These are phyloP conservation scores for Chrysemys picta DNA, from an alignment of 2,113 vertebrate genomes.

Conservation along the genomic window DNA sequence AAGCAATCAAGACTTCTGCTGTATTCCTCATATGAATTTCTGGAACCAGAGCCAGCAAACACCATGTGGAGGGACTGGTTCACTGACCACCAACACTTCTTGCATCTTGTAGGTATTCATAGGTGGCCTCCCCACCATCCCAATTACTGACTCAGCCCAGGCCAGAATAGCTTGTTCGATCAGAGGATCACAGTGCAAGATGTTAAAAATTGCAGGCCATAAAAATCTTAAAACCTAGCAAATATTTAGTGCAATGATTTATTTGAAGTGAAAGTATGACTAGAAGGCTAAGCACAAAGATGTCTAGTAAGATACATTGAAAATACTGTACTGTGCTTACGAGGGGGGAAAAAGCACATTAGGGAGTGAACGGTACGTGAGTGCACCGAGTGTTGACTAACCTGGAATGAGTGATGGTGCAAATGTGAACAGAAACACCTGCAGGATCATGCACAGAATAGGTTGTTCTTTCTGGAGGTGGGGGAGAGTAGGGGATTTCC, in stretches of 20 bases:
- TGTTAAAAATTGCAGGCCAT: neutral
- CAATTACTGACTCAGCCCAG: constrained; percentile 12
- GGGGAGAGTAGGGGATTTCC: too few species aligned
- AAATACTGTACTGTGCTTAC: constrained; percentile 47
- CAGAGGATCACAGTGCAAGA: neutral
- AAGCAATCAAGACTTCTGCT: neutral
- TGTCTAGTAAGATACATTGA: neutral
- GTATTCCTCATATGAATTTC: constrained; percentile 25
- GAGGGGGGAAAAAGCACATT: neutral
- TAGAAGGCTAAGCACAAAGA: neutral
- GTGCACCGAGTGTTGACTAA: too few species aligned
- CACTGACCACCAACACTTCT: constrained; percentile 32
- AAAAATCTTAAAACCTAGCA: neutral
- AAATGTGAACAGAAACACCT: too few species aligned
- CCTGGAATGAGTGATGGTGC: too few species aligned
- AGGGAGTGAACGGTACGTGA: too few species aligned
- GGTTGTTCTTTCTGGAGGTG: neutral
- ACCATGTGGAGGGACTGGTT: constrained; percentile 21
- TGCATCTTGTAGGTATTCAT: constrained; percentile 45
- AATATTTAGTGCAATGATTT: neutral
- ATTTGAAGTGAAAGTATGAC: neutral
- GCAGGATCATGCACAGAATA: neutral
- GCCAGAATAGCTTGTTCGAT: neutral
- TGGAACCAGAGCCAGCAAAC: constrained; percentile 48
- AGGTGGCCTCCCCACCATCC: neutral